Conservation (phyloP, 2,888 invertebrate genomes). For the Orthosia cruda region DNA sequence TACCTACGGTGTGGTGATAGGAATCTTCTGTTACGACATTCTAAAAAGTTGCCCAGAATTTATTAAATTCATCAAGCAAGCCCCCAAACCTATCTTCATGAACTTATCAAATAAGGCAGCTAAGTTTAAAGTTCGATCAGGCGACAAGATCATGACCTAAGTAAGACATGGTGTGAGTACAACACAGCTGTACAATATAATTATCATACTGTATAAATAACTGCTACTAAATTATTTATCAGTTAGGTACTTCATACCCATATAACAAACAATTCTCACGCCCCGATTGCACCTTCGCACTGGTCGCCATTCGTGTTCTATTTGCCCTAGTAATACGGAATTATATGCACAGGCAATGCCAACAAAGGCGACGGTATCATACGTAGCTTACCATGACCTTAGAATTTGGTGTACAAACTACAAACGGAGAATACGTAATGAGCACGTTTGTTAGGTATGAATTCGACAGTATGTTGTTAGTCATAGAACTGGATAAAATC, state of each 20-base stretch:
- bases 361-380: slow-evolving; percentile 43
- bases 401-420: slow-evolving; percentile 46
- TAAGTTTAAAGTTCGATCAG: not conserved
- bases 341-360: slow-evolving; percentile 7
- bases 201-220: not conserved
- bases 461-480: slow-evolving; percentile 38
- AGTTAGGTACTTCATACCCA: not conserved
- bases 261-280: slow-evolving; percentile 33
- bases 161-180: not conserved
- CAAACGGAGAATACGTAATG: slow-evolving; percentile 52
- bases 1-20: too few relatives aligned
- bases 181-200: slow-evolving; percentile 18
- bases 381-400: slow-evolving; percentile 52
- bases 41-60: not conserved
- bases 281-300: slow-evolving; percentile 9
- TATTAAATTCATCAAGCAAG: not conserved
- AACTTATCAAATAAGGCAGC: too few relatives aligned
- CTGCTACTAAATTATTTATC: slow-evolving; percentile 2
- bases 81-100: too few relatives aligned
- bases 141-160: not conserved
- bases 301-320: slow-evolving; percentile 38
- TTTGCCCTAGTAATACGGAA: slow-evolving; percentile 50
- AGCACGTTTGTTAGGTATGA: slow-evolving; percentile 13
- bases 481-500: slow-evolving; percentile 28
- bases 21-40: too few relatives aligned